Conservation (phyloP, 2,797 vertebrate species). For the Phalloptychus januarius region DNA sequence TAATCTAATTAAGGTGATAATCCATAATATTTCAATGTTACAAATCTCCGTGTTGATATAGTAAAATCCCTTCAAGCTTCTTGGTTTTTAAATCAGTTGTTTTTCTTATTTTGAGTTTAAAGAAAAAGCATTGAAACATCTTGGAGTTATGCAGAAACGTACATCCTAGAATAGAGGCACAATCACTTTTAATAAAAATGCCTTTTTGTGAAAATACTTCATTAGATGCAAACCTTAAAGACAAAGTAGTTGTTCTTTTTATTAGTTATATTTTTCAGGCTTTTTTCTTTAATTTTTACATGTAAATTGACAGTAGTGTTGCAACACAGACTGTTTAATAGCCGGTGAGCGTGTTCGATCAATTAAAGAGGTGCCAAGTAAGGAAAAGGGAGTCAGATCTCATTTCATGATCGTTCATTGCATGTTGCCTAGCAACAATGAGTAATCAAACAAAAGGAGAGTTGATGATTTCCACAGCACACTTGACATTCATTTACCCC, state of each 20-base stretch:
- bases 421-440: not conserved
- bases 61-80: not conserved
- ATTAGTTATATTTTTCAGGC: not conserved
- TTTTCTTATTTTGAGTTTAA: not conserved
- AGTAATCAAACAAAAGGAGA: not conserved
- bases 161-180: not conserved
- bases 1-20: conserved; percentile 24
- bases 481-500: not conserved
- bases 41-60: conserved; percentile 12
- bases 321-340: not conserved
- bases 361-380: not conserved
- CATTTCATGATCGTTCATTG: not conserved
- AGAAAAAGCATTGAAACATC: not conserved
- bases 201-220: not conserved
- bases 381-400: not conserved
- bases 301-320: not conserved
- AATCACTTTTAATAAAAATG: not conserved
- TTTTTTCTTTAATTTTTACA: not conserved
- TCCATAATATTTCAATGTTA: conserved; percentile 26
- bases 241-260: not conserved
- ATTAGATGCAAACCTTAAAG: not conserved
- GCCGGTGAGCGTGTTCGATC: not conserved
- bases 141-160: not conserved
- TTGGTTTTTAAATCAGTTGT: conserved; percentile 8
- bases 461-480: not conserved